Evolutionary conservation across 2,888 invertebrate species (phyloP), one percentile per base, ranked within the genome.

Genomic region (Trissolcus japonicus): DNA sequence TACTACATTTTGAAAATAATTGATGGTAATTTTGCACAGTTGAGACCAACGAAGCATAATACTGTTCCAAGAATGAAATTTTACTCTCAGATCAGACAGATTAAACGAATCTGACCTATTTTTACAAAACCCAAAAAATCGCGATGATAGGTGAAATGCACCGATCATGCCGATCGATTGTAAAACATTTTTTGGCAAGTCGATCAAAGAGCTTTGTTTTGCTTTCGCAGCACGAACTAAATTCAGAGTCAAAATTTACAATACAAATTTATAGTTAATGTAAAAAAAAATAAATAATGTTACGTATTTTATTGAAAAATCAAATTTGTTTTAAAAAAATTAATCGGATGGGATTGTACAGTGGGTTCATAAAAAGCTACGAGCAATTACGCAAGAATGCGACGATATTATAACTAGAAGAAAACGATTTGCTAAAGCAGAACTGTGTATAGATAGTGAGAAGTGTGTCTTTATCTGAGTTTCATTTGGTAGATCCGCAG

Each of bases 401-500:
- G 40, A 46, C 40, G 50, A 53, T 67, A 57, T 67, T 74, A 51
- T 40, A 41, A 65, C 29, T 50, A 69, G 60, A 71, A 55, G 56
- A 76, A 51, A 29, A 76, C 56, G 62, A 76, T 76, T 60, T 54
- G 6, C 40, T 54, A 56, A 56, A 56, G 54, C 68, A 60, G 41
- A 56, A 6, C 56, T 51, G 54, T 71, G 71, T 71, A 62, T 71
- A 61, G 69, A 75, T 67, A 78, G 78, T 69, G 43, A 41, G 74
- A 50, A 67, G 76, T 72, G 59, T 75, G 48, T 78, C 75, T 78
- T 63, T 78, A 71, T 69, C 75, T 72, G 59, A 61, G 60, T 75
- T 78, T 79, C 74, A 74, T 74, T 78, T 80, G 68, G 78, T 74
- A 78, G 80, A 80, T 79, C 78, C 77, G 72, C 81, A 76, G 62